phyloP scores from a whole-genome alignment of 2,113 vertebrate species.

The Cercopithecus mona region DNA sequence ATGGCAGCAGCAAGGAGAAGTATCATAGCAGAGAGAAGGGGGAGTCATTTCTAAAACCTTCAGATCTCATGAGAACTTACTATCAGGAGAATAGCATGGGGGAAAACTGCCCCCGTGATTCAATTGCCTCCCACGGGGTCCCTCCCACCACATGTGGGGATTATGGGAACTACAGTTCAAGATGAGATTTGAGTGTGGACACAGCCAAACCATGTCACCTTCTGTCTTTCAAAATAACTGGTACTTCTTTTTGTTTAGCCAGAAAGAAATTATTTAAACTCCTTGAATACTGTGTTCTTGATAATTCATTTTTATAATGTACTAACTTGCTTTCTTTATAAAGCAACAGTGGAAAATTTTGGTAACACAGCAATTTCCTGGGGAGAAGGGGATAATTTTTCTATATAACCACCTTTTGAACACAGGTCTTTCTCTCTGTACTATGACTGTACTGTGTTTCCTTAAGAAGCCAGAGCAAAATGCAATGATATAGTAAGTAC shows the following conservation, averaged over 20 bases:
- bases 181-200: too few relatives aligned
- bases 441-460: not conserved
- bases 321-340: not conserved
- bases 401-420: not conserved
- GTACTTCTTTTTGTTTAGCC: not conserved
- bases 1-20: too few relatives aligned
- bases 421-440: rapidly evolving
- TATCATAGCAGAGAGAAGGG: too few relatives aligned
- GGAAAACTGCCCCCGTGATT: too few relatives aligned
- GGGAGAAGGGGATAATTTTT: not conserved
- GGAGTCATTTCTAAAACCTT: too few relatives aligned
- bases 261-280: not conserved
- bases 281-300: not conserved
- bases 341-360: not conserved
- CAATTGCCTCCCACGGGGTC: too few relatives aligned
- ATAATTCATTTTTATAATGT: not conserved
- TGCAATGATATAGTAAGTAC: not conserved
- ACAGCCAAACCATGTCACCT: too few relatives aligned
- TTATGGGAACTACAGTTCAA: too few relatives aligned
- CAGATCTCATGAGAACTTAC: too few relatives aligned
- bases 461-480: not conserved
- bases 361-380: not conserved
- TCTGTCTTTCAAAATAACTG: not conserved
- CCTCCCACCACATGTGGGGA: too few relatives aligned
- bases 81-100: too few relatives aligned